Percentiles rank a stretch among this genome's conserved stretches.
These are phyloP conservation scores for Batillaria attramentaria DNA, from an alignment of 1,140 invertebrate genomes.

Conservation along the genomic window DNA sequence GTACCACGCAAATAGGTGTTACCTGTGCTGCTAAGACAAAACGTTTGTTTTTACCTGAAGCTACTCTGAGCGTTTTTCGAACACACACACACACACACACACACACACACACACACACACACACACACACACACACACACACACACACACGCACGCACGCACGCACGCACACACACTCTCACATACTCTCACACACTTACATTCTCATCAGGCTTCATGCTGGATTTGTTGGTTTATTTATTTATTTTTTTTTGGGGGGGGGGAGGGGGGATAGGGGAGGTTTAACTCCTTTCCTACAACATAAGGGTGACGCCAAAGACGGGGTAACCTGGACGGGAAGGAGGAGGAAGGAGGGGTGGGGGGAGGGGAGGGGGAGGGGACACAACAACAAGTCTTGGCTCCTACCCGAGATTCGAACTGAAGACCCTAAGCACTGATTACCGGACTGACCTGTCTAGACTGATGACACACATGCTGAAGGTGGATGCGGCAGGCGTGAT, in stretches of 20 bases:
- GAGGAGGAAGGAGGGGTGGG: not conserved
- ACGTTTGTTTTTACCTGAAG: not conserved
- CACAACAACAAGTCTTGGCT: not conserved
- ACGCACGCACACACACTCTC: not conserved
- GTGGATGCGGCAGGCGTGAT: conserved; percentile 44
- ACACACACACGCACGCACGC: not conserved
- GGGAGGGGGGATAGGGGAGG: too few relatives aligned
- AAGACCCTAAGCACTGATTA: not conserved
- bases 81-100: not conserved
- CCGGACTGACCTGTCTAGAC: conserved; percentile 40
- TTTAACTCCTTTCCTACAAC: too few relatives aligned
- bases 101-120: not conserved
- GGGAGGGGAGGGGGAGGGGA: not conserved
- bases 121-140: not conserved
- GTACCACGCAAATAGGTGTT: too few relatives aligned
- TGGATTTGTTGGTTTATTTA: too few relatives aligned
- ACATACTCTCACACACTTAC: not conserved
- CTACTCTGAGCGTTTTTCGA: not conserved
- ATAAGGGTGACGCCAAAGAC: too few relatives aligned
- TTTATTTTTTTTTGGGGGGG: too few relatives aligned
- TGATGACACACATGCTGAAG: conserved; percentile 42
- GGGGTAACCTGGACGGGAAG: too few relatives aligned
- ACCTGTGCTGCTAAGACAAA: too few relatives aligned
- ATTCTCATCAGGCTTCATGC: too few relatives aligned
- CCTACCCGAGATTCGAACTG: not conserved